These are phyloP conservation scores for Xenops minutus DNA, from an alignment of 2,797 vertebrate genomes.

Conservation along the genomic window DNA sequence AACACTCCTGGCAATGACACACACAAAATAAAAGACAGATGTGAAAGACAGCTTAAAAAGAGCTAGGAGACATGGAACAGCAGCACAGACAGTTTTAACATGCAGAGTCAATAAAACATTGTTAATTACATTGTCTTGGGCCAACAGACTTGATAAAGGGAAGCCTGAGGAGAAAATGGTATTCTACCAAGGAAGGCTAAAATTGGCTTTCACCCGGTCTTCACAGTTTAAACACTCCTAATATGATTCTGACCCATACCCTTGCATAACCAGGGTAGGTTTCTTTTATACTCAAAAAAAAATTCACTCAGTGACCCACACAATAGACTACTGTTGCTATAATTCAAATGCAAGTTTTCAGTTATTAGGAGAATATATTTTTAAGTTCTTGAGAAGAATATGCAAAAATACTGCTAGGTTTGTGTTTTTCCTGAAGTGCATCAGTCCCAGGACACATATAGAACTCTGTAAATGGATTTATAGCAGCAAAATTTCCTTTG, in stretches of 20 bases:
- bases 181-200: background rate
- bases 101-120: background rate
- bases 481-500: background rate
- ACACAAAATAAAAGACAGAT: background rate
- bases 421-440: background rate
- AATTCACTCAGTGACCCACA: background rate
- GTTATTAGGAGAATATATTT: background rate
- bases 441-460: background rate
- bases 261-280: background rate
- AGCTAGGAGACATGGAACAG: background rate
- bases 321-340: background rate
- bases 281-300: background rate
- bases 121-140: background rate
- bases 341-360: background rate
- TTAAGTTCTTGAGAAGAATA: background rate
- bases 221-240: background rate
- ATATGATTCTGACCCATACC: background rate
- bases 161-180: background rate
- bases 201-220: background rate
- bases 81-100: background rate
- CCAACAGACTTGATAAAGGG: background rate
- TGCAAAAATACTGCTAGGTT: background rate
- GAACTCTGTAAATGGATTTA: background rate
- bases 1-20: background rate
- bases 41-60: background rate